Base-by-base conservation (phyloP, 2,113 vertebrate species). In the Paratilapia polleni region DNA sequence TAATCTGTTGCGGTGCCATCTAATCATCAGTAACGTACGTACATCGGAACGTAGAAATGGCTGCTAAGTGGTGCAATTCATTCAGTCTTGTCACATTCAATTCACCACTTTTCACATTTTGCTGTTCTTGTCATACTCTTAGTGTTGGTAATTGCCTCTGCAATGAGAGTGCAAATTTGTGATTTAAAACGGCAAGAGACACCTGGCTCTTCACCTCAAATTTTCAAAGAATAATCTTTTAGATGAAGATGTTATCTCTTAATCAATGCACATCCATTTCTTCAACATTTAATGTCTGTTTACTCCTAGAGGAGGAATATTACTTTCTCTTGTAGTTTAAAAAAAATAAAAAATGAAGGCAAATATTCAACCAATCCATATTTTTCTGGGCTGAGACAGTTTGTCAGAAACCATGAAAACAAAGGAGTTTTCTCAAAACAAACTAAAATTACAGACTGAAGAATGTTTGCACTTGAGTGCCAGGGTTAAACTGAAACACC, bases 41-140 rank as follows among this genome's bases (percentile, higher is more conserved):
- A 86, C 77, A 81, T 26, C 5, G 14, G 52, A 36, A 77, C 26
- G 43, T 60, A 52, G 64, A 63, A 80, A 82, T 15, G 49, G 75
- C 68, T 81, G 54, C 73, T 87, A 89, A 87, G 89, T 89, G 84
- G 36, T 87, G 79, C 82, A 83, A 83, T 89, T 88, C 85, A 85
- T 84, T 83, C 83, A 75, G 43, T 14, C 24, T 54, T 81, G 87
- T 89, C 89, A 89, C 76, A 84, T 88, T 84, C 76, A 59, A 78
- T 88, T 88, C 41, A 41, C 15, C 24, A 26, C 58, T 62, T 81
- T 38, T 82, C 64, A 79, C 47, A 77, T 83, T 79, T 76, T 73
- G 78, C 83, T 38, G 41, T 82, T 83, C 77, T 76, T 62, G 75
- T 87, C 70, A 41, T 61, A 43, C 34, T 76, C 57, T 81, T 59